Evolutionary conservation across 2,113 vertebrate genomes (phyloP).

Genomic region (Callipepla squamata): DNA sequence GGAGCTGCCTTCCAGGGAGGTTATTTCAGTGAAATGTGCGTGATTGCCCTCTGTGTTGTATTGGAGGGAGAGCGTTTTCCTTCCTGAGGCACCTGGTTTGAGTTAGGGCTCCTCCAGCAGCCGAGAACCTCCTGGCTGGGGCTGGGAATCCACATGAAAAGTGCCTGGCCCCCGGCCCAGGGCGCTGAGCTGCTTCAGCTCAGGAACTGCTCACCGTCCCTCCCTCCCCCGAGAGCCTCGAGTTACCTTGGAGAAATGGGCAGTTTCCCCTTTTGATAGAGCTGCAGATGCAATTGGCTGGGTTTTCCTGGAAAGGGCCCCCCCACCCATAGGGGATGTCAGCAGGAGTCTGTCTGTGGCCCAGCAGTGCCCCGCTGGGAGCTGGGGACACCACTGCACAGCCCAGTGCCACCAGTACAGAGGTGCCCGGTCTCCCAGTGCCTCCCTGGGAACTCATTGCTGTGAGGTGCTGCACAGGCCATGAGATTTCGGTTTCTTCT

Average conservation of each 20-base stretch:
- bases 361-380: neutral
- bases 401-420: neutral
- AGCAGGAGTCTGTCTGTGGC: neutral
- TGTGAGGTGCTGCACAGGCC: neutral
- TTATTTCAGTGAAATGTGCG: neutral
- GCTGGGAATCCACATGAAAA: constrained; percentile 73
- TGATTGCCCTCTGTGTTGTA: constrained; percentile 15
- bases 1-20: neutral
- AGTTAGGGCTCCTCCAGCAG: constrained; percentile 74
- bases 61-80: constrained; percentile 57
- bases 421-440: neutral
- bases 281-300: constrained; percentile 26
- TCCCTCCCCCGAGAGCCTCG: constrained; percentile 4
- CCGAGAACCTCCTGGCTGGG: constrained; percentile 73
- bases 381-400: neutral
- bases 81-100: constrained; percentile 76
- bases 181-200: constrained; percentile 56
- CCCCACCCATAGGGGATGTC: neutral
- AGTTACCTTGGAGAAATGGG: constrained; percentile 41
- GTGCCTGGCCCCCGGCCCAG: constrained; percentile 61
- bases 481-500: neutral
- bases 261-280: neutral
- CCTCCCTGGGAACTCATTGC: neutral
- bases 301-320: constrained; percentile 63
- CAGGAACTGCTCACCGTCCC: neutral